Base-by-base conservation (phyloP, 2,888 invertebrate species). In the Platycheirus rosarum region DNA sequence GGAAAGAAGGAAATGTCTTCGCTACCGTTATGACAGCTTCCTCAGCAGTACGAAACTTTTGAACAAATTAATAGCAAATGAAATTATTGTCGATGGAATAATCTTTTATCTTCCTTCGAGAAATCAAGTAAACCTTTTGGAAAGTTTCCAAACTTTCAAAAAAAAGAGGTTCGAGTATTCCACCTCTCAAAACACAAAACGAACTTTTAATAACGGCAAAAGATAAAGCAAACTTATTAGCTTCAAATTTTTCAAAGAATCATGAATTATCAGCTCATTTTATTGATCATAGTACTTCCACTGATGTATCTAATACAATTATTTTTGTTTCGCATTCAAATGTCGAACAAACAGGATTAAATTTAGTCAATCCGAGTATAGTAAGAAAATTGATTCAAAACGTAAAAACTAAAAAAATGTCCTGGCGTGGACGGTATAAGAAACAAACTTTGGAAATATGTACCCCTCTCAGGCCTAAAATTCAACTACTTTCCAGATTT, bases 261-360 rank as follows among this genome's bases (percentile, higher is more conserved):
- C 37, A 37, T 37, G 37, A n/a, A 13, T 37, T 37, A 37, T 2
- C 37, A 37, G 11, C 0, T 13, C 37, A 37, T 37, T 37, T 37
- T 11, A 37, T 11, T 37, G 37, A 37, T 37, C 37, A 37, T 37
- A 37, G 37, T 37, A 37, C 37, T 37, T 37, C 37, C 37, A 11
- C 37, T 37, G n/a, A n/a, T 37, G n/a, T 37, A 1, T 37, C n/a
- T n/a, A 37, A 37, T 37, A 37, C 37, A 37, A 37, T 37, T 3
- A 37, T n/a, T 37, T 37, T 37, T n/a, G 11, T 37, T 37, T 37
- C 37, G n/a, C 1, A 37, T n/a, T 37, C 37, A 37, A 37, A n/a
- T 37, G 37, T 37, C 37, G n/a, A 37, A 37, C 37, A 37, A 37
- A 37, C 37, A 37, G 37, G 37, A n/a, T 37, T 37, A 37, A 37